Conservation (phyloP, 2,113 vertebrate species). For the Crocuta crocuta region DNA sequence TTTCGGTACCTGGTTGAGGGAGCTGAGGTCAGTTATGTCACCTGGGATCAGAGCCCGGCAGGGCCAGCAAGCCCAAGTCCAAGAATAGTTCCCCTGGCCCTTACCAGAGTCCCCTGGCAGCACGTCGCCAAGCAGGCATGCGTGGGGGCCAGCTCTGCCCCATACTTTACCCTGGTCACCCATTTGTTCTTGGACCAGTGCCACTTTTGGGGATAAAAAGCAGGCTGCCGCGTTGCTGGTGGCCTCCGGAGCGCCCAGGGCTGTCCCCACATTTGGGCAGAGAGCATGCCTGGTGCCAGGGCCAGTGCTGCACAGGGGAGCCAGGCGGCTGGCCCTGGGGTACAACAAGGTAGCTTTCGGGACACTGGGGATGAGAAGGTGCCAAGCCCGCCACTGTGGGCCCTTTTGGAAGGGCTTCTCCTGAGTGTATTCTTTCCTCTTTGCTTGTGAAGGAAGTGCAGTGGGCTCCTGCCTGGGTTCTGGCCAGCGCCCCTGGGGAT, state of each 20-base stretch:
- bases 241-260: slow-evolving; percentile 47
- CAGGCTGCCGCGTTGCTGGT: slow-evolving; percentile 18
- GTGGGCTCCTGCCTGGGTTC: not conserved
- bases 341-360: not conserved
- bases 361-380: not conserved
- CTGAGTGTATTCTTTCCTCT: accelerated
- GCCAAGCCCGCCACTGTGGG: not conserved
- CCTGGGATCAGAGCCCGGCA: not conserved
- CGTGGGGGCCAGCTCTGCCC: not conserved
- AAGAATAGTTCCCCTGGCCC: not conserved
- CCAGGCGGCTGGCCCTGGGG: slow-evolving; percentile 63
- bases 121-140: not conserved
- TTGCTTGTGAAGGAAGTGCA: not conserved
- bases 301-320: slow-evolving; percentile 62
- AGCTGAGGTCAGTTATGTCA: not conserved
- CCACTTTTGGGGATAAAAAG: slow-evolving; percentile 7
- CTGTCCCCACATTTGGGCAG: not conserved
- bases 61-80: not conserved
- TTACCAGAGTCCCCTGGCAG: not conserved
- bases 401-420: not conserved
- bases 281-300: not conserved
- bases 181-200: not conserved
- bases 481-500: not conserved
- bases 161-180: not conserved
- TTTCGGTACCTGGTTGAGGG: not conserved